Percentiles rank a stretch among this genome's conserved stretches.
phyloP scores from a whole-genome alignment of 2,797 vertebrate genomes.

The Alauda arvensis region DNA sequence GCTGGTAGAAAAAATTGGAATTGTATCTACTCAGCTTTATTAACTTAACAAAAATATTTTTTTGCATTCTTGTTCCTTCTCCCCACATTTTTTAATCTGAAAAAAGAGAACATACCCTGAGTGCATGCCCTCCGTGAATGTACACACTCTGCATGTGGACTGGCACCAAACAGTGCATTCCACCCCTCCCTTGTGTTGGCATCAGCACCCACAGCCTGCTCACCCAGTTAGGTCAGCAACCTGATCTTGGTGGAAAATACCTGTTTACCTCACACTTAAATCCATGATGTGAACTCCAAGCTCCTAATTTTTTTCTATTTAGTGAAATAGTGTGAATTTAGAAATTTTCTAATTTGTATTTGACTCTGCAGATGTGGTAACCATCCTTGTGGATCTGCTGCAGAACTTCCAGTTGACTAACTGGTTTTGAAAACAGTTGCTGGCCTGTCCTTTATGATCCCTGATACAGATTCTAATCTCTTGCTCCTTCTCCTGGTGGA shows the following conservation, averaged over 20 bases:
- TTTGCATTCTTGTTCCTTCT: not conserved
- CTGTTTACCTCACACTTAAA: not conserved
- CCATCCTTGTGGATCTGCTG: not conserved
- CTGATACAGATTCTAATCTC: not conserved
- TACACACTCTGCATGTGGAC: not conserved
- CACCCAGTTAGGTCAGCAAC: not conserved
- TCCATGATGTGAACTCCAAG: not conserved
- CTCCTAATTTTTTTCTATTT: not conserved
- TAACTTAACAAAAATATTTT: not conserved
- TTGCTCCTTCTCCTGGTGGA: not conserved
- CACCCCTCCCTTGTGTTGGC: not conserved
- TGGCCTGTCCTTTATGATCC: not conserved
- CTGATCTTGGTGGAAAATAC: not conserved
- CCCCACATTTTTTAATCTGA: not conserved
- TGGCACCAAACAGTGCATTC: not conserved
- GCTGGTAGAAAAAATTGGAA: not conserved
- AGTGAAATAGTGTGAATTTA: not conserved
- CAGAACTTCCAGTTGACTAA: not conserved
- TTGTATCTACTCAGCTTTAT: not conserved
- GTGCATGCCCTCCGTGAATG: not conserved
- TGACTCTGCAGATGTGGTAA: not conserved
- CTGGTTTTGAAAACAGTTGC: not conserved
- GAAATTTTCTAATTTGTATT: not conserved
- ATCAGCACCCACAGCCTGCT: not conserved
- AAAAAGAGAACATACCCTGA: not conserved